Conservation (phyloP, 2,113 vertebrate genomes). For the Eleginops maclovinus region DNA sequence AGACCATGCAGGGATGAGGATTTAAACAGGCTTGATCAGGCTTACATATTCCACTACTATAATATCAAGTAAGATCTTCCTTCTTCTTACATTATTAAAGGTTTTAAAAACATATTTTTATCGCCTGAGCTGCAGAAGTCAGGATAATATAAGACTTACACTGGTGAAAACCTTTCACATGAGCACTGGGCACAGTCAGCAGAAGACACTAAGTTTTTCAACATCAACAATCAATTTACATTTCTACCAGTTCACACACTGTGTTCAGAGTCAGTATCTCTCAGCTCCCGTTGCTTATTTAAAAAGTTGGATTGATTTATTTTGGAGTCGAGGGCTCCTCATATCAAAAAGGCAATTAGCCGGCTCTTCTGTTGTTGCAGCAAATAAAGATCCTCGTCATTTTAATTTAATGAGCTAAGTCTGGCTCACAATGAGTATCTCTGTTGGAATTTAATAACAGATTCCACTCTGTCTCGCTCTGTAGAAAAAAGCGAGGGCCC, state of each 20-base stretch:
- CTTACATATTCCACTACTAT: slow-evolving; percentile 39
- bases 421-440: slow-evolving; percentile 64
- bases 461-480: slow-evolving; percentile 46
- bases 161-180: not conserved
- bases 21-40: slow-evolving; percentile 47
- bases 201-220: slow-evolving; percentile 18
- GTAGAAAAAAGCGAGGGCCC: slow-evolving; percentile 38
- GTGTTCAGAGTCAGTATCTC: slow-evolving; percentile 46
- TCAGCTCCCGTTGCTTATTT: slow-evolving; percentile 61
- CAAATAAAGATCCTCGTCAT: slow-evolving; percentile 73
- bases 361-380: slow-evolving; percentile 72
- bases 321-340: slow-evolving; percentile 68
- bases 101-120: not conserved
- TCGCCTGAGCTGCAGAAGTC: not conserved
- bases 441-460: slow-evolving; percentile 77
- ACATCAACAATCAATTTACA: slow-evolving; percentile 49
- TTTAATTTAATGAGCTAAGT: slow-evolving; percentile 77
- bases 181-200: not conserved
- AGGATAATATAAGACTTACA: slow-evolving; percentile 10
- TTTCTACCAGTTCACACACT: slow-evolving; percentile 29
- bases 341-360: slow-evolving; percentile 78
- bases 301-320: slow-evolving; percentile 71
- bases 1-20: slow-evolving; percentile 31
- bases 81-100: not conserved
- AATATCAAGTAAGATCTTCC: slow-evolving; percentile 27